Evolutionary conservation across 2,113 vertebrate species (phyloP).

Genomic region (Herpetotheres cachinnans): DNA sequence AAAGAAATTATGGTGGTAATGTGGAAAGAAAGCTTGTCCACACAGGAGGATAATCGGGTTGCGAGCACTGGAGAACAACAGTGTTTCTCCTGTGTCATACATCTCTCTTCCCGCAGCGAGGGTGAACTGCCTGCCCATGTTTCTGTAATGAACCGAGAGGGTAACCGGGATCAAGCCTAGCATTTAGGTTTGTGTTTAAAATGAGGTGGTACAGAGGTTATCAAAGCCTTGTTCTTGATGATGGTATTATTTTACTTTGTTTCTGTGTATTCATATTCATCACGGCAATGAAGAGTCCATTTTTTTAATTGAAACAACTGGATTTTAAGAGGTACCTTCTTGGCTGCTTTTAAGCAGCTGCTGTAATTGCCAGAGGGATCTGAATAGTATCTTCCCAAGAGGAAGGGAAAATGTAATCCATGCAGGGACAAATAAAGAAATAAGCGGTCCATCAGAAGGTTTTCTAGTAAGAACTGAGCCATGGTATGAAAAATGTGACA

Average conservation of each 20-base stretch:
- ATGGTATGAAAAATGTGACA: constrained; percentile 15
- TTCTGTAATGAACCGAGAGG: not conserved
- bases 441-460: not conserved
- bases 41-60: not conserved
- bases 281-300: not conserved
- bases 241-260: not conserved
- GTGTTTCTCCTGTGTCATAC: not conserved
- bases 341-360: not conserved
- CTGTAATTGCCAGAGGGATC: not conserved
- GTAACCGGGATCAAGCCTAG: not conserved
- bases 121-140: accelerated
- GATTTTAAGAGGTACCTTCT: not conserved
- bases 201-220: not conserved
- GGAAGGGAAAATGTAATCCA: not conserved
- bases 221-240: not conserved
- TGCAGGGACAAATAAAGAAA: not conserved
- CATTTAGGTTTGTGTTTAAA: not conserved
- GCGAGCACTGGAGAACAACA: not conserved
- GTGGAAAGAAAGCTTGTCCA: not conserved
- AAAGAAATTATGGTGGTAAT: not conserved
- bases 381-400: not conserved
- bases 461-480: not conserved
- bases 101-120: not conserved
- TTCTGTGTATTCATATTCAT: not conserved
- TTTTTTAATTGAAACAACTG: not conserved